Evolutionary conservation across 2,113 vertebrate species (phyloP).

Genomic region (Alligator mississippiensis): DNA sequence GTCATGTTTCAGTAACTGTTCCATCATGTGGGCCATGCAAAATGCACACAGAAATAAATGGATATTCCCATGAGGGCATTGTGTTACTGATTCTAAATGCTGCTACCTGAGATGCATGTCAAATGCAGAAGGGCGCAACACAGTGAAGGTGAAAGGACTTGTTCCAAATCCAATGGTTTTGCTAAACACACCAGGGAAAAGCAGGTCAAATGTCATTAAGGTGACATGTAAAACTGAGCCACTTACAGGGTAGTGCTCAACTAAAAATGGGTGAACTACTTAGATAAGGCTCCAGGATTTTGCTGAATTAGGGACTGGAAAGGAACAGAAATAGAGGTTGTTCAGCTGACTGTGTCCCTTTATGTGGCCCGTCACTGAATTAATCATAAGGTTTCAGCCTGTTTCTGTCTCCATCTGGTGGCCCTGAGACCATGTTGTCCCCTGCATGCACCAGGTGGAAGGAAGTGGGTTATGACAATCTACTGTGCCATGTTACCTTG

Average conservation of each 20-base stretch:
- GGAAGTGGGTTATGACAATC: not conserved
- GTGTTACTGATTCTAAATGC: not conserved
- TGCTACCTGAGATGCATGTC: not conserved
- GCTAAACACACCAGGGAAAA: too few species aligned
- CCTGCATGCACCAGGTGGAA: not conserved
- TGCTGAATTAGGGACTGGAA: not conserved
- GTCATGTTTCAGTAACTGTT: not conserved
- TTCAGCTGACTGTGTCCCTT: not conserved
- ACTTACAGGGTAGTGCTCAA: not conserved
- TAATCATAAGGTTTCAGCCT: not conserved
- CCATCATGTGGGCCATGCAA: not conserved
- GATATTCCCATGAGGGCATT: not conserved
- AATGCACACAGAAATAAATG: not conserved
- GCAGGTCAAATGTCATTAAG: too few species aligned
- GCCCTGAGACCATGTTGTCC: not conserved
- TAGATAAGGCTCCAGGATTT: not conserved
- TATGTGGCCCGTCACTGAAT: not conserved
- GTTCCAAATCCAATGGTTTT: not conserved
- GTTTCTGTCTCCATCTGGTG: not conserved
- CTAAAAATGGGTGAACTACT: not conserved
- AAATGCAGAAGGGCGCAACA: not conserved
- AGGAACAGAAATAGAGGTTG: rapidly evolving
- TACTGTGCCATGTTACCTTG: not conserved
- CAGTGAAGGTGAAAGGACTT: not conserved
- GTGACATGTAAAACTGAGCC: not conserved